phyloP scores from a whole-genome alignment of 2,888 invertebrate species.

The Dasypogon diadema region DNA sequence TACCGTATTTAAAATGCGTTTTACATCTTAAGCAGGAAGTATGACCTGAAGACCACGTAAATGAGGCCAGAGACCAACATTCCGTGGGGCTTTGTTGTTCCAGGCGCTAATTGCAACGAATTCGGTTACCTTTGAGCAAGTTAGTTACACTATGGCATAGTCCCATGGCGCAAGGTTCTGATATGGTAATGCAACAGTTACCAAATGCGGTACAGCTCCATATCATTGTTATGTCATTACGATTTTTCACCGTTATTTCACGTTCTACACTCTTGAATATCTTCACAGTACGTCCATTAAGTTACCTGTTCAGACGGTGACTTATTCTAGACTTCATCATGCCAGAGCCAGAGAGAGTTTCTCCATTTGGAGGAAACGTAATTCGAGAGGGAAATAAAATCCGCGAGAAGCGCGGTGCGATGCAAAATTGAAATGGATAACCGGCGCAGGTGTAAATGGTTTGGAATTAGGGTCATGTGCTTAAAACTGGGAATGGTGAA shows the following conservation, averaged over 20 bases:
- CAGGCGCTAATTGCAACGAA: conserved; percentile 2
- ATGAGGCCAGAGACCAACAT: conserved; percentile 7
- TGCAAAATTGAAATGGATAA: conserved; percentile 18
- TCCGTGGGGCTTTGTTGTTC: background rate
- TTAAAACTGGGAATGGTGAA: no score
- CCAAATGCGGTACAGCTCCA: no score
- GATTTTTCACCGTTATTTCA: conserved; percentile 50
- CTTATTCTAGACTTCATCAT: conserved; percentile 15
- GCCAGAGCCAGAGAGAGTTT: conserved; percentile 42
- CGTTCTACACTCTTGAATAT: conserved; percentile 23
- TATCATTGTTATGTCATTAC: conserved; percentile 53
- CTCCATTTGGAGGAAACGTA: conserved; percentile 28
- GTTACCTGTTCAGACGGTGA: conserved; percentile 18
- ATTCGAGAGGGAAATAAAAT: conserved; percentile 45
- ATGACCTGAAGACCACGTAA: conserved; percentile 36
- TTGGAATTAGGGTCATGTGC: conserved; percentile 38
- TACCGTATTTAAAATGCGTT: no score
- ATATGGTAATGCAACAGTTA: conserved; percentile 48
- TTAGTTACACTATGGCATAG: no score
- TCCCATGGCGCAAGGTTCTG: conserved; percentile 9
- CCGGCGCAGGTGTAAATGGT: conserved; percentile 23
- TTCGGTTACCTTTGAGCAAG: conserved; percentile 5
- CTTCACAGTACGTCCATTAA: no score
- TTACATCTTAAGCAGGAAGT: conserved; percentile 29
- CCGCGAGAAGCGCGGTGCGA: conserved; percentile 21